Conservation (phyloP, 2,797 vertebrate species). For the Hydrophis major region DNA sequence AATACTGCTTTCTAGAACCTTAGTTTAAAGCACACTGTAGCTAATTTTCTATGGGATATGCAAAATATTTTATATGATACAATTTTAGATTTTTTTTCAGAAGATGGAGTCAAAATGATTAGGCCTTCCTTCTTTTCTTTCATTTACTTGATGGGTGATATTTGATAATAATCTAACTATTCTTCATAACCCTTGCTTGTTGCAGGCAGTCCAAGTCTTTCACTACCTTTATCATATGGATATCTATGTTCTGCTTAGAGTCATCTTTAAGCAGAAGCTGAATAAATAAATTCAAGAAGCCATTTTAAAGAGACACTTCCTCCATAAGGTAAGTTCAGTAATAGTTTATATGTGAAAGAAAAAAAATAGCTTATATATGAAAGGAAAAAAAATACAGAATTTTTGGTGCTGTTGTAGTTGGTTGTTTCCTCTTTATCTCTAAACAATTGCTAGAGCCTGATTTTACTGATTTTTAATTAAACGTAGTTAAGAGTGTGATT, state of each 20-base stretch:
- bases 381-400: background rate
- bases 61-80: background rate
- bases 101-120: background rate
- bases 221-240: background rate
- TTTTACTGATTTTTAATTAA: background rate
- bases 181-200: background rate
- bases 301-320: background rate
- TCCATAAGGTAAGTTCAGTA: background rate
- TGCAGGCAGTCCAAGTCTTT: background rate
- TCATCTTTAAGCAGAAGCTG: background rate
- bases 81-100: background rate
- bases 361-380: background rate
- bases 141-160: background rate
- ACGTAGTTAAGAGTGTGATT: conserved; percentile 17
- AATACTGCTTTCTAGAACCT: background rate
- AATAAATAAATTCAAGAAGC: background rate
- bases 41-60: background rate
- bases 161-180: background rate
- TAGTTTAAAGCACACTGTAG: background rate
- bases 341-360: background rate
- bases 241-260: background rate
- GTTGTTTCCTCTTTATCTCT: background rate
- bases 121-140: background rate
- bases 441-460: background rate
- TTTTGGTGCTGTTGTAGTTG: background rate